phyloP scores from a whole-genome alignment of 2,113 vertebrate genomes.

The Oryctolagus cuniculus region mOryCun1.1 NC_091433.1:7261001-7261500 shows the following conservation, averaged over 20 bases:
- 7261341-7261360: background rate
- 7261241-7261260: background rate
- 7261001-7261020: background rate
- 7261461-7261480: accelerated
- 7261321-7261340: background rate
- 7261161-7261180: background rate
- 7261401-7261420: background rate
- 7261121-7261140: background rate
- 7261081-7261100: background rate
- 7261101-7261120: background rate
- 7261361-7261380: accelerated
- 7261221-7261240: background rate
- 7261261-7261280: background rate
- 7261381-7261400: background rate
- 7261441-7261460: background rate
- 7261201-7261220: background rate
- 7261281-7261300: background rate
- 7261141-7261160: background rate
- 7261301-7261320: background rate
- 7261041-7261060: background rate
- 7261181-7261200: background rate
- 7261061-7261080: background rate
- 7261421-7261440: background rate
- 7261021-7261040: no score
- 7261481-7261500: background rate